Evolutionary conservation across 1,140 invertebrate species (phyloP), one percentile per base, ranked within the genome.

Genomic region (Oreohelix idahoensis): DNA sequence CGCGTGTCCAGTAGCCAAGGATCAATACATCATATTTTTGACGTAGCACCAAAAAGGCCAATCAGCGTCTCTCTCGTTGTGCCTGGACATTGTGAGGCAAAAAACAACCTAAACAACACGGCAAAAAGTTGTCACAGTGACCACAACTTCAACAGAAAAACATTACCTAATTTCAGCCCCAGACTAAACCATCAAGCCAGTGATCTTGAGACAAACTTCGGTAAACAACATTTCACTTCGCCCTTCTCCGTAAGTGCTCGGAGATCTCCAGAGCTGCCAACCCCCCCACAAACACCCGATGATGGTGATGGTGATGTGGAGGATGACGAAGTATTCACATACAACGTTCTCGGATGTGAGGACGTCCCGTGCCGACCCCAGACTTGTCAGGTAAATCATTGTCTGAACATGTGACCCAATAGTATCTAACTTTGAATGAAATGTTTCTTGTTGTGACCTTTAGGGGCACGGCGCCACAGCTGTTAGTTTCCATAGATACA

Each of bases 261-360:
- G 15, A 38, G 35, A 32, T 74, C 71, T 38, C 71, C 71, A 1
- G 71, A 32, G 38, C 69, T 71, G 42, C 71, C 71, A 38, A 74
- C 71, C 1, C 71, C 71, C 0, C 71, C 71, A n/a, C 71, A 74
- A 39, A 74, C 71, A 5, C 71, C 71, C 5, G 71, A 74, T 74
- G 71, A 74, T 32, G 71, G 23, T 4, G 36, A 74, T 42, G 71
- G 5, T 39, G 71, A 39, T 74, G 38, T 32, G 5, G 71, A 11
- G 4, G 71, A 74, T 45, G 71, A 74, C 39, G 71, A 74, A 42
- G 71, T 74, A 39, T 74, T 74, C 23, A 74, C 38, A 2, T 74
- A 39, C 42, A 45, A 17, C 23, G 11, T 26, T n/a, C 17, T 23
- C 0, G 32, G 36, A 1, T 5, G 71, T 23, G 42, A 45, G 2